Percentiles rank a stretch among this genome's conserved stretches.
Evolutionary conservation across 2,113 vertebrate genomes (phyloP).

Genomic region (Ornithorhynchus anatinus): DNA sequence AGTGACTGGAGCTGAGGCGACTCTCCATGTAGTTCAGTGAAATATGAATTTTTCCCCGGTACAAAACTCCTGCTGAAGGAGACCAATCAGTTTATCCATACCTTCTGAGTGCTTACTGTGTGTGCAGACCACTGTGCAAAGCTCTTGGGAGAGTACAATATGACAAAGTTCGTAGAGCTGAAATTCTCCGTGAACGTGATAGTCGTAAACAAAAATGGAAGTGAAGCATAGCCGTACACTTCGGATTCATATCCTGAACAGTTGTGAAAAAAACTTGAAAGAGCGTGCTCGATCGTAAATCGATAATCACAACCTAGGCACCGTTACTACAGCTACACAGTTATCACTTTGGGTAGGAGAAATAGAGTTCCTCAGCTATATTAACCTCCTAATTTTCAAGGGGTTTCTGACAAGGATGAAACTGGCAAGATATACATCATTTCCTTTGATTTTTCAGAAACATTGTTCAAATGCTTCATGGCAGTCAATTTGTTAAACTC

Average conservation of each 20-base stretch:
- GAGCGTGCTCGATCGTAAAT: slow-evolving; percentile 8
- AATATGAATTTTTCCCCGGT: no score
- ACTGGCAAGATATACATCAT: background rate
- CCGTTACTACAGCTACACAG: background rate
- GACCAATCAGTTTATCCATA: no score
- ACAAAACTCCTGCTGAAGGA: no score
- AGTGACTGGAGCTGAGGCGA: no score
- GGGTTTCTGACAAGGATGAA: background rate
- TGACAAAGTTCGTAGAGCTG: no score
- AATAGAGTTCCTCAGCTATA: background rate
- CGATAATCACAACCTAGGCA: background rate
- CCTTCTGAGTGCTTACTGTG: no score
- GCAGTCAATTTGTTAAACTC: background rate
- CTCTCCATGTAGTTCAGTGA: no score
- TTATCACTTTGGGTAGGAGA: background rate
- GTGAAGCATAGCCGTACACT: background rate
- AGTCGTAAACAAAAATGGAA: no score
- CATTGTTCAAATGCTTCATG: background rate
- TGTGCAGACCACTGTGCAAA: no score
- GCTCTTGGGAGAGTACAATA: no score
- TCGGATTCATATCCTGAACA: background rate
- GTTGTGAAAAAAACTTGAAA: background rate
- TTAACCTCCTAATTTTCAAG: background rate
- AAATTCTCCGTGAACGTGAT: no score
- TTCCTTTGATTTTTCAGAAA: background rate